Conservation (phyloP, 2,797 vertebrate genomes). For the Trichosurus vulpecula region DNA sequence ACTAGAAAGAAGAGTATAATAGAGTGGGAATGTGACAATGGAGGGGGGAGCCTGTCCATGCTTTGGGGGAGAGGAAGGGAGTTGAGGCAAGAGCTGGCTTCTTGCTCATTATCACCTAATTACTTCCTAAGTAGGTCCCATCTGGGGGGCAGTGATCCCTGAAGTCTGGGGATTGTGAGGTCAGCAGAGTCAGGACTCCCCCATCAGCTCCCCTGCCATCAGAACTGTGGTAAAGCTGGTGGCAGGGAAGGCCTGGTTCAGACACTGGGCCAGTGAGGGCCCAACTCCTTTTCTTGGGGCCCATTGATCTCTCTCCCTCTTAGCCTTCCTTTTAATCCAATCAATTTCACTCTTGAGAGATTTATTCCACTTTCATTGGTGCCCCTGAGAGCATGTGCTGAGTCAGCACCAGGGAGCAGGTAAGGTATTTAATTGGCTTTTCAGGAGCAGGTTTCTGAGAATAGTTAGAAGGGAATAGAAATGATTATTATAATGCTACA, state of each 20-base stretch:
- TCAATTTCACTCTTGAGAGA: slow-evolving; percentile 51
- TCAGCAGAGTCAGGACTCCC: not conserved
- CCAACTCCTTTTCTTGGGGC: not conserved
- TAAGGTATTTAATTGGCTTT: slow-evolving; percentile 76
- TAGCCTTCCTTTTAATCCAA: not conserved
- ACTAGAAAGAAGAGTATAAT: not conserved
- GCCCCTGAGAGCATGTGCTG: slow-evolving; percentile 70
- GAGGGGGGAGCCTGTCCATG: not conserved
- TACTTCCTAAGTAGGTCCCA: not conserved
- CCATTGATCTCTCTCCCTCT: not conserved
- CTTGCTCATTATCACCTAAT: not conserved
- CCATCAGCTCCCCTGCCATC: not conserved
- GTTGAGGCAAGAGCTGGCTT: not conserved
- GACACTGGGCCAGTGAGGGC: not conserved
- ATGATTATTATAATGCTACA: slow-evolving; percentile 27
- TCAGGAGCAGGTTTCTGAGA: slow-evolving; percentile 64
- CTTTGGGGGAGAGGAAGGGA: not conserved
- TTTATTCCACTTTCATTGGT: slow-evolving; percentile 54
- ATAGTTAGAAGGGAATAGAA: slow-evolving; percentile 66
- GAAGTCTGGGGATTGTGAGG: not conserved
- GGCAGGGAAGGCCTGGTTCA: not conserved
- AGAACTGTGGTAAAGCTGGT: not conserved
- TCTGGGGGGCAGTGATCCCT: not conserved
- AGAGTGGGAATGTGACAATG: not conserved
- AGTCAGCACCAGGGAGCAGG: slow-evolving; percentile 52